Base-by-base conservation (phyloP, 2,113 vertebrate genomes). In the Electrona antarctica region DNA sequence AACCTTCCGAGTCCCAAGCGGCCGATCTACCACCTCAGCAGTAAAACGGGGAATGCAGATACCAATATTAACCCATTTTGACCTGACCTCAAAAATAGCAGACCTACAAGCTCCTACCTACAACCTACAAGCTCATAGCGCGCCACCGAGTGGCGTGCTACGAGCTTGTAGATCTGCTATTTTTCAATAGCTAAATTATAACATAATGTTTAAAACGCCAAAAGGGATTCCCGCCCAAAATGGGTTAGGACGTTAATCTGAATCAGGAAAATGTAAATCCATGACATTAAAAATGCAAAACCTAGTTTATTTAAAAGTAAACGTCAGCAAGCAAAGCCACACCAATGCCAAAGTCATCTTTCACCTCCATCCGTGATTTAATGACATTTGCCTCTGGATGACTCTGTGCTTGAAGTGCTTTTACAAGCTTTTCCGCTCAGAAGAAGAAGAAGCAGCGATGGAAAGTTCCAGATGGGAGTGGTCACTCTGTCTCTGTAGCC, bases 381-480 rank as follows among this genome's bases (percentile, higher is more conserved):
- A 64, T 11, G 13, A 2, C 0, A 0, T 1, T 51, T 62, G 50
- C 15, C 50, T 67, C 63, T 68, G n/a, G n/a, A 21, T 64, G 58
- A 64, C 29, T 67, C 41, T 57, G 46, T 28, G 61, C 11, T 64
- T 12, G n/a, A 76, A 67, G 21, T 6, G 45, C 54, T 79, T 64
- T 77, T 73, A 66, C 8, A 7, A 77, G 72, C 14, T 60, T 67
- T 64, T 60, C 61, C 62, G 46, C 56, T 52, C 29, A 12, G 58
- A 58, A 67, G 54, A 58, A 67, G 54, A 67, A 67, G 45, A 1
- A 41, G 33, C 64, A 67, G 45, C 14, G 59, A 76, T 73, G 85
- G 76, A 87, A 87, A 81, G 7, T 33, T 77, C 47, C 48, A 8
- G 33, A 54, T 51, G 52, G 62, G 41, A 54, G 2, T 11, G 54